phyloP scores from a whole-genome alignment of 1,140 invertebrate species.

The Melanaphis sacchari region DNA sequence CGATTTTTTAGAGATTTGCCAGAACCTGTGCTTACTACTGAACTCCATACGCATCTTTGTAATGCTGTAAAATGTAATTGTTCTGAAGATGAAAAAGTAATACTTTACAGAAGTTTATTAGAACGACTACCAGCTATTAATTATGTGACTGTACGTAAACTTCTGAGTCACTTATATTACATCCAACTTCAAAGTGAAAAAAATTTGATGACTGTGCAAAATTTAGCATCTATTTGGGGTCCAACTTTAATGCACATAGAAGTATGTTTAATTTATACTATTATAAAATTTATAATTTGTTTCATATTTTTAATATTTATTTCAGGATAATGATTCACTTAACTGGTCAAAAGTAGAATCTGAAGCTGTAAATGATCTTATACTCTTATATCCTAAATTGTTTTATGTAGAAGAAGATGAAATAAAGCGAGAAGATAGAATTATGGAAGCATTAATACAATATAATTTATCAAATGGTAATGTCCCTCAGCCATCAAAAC shows the following conservation, averaged over 20 bases:
- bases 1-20: constrained; percentile 82
- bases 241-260: constrained; percentile 81
- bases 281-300: background rate
- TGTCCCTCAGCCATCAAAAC: constrained; percentile 68
- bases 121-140: constrained; percentile 73
- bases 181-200: constrained; percentile 75
- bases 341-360: constrained; percentile 73
- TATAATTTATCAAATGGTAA: constrained; percentile 68
- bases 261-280: constrained; percentile 62
- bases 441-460: constrained; percentile 74
- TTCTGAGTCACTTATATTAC: constrained; percentile 82
- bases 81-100: constrained; percentile 60
- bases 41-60: constrained; percentile 68
- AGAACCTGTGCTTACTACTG: constrained; percentile 72
- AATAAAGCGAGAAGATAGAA: constrained; percentile 73
- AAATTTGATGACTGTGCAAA: constrained; percentile 81
- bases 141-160: constrained; percentile 74
- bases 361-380: constrained; percentile 75
- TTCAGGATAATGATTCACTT: constrained; percentile 60
- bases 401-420: constrained; percentile 70
- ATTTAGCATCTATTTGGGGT: constrained; percentile 84
- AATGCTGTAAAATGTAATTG: constrained; percentile 61
- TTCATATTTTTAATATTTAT: constrained; percentile 34
- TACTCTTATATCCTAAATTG: constrained; percentile 69
- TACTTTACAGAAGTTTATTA: constrained; percentile 69